These are phyloP conservation scores for Arrhamphus sclerolepis DNA, from an alignment of 2,797 vertebrate species.

Conservation along the genomic window DNA sequence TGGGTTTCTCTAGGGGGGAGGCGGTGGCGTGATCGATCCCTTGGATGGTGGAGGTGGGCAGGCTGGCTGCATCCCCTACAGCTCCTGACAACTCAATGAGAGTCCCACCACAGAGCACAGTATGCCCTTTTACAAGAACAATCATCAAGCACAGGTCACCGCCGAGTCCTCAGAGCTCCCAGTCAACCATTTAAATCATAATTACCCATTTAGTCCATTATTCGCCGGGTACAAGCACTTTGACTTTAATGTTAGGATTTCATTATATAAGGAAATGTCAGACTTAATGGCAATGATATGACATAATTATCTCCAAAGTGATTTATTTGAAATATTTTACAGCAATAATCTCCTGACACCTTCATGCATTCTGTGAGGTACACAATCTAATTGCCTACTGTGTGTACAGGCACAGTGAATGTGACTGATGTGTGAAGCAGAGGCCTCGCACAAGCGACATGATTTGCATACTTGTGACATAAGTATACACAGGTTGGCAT, in stretches of 20 bases:
- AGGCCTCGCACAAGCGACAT: slow-evolving; percentile 21
- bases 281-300: slow-evolving; percentile 51
- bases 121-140: slow-evolving; percentile 61
- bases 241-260: slow-evolving; percentile 64
- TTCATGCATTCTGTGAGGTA: slow-evolving; percentile 42
- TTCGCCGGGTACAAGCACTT: slow-evolving; percentile 40
- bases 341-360: slow-evolving; percentile 53
- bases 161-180: slow-evolving; percentile 43
- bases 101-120: slow-evolving; percentile 44
- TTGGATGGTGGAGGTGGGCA: slow-evolving; percentile 45
- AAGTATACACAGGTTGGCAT: slow-evolving; percentile 28
- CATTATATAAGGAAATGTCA: slow-evolving; percentile 73
- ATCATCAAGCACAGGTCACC: slow-evolving; percentile 51
- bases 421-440: slow-evolving; percentile 43
- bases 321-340: slow-evolving; percentile 66
- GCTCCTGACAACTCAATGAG: slow-evolving; percentile 57
- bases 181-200: slow-evolving; percentile 63
- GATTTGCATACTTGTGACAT: slow-evolving; percentile 50
- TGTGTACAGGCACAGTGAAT: slow-evolving; percentile 31
- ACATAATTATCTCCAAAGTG: slow-evolving; percentile 64
- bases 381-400: slow-evolving; percentile 42
- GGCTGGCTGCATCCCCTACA: slow-evolving; percentile 47
- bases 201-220: slow-evolving; percentile 68
- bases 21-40: slow-evolving; percentile 57
- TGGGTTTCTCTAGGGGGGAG: slow-evolving; percentile 64